These are phyloP conservation scores for Apis florea DNA, from an alignment of 1,140 invertebrate species.

Conservation along the genomic window DNA sequence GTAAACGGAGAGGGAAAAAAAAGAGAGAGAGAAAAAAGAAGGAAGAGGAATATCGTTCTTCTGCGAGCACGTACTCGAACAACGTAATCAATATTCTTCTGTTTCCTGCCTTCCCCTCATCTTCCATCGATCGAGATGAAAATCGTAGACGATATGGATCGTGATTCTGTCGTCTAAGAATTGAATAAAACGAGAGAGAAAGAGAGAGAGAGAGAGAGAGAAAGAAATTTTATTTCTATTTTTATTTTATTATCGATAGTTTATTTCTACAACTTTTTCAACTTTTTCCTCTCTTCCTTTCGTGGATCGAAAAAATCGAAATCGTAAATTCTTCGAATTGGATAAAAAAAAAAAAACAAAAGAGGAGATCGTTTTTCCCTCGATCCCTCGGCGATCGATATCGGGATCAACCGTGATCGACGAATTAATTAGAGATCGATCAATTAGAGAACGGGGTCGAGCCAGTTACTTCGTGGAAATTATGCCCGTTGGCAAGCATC, in stretches of 20 bases:
- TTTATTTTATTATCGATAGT: no score
- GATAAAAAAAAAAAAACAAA: not conserved
- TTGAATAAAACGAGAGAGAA: no score
- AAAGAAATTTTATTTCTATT: not conserved
- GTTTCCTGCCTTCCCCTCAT: not conserved
- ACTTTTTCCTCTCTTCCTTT: no score
- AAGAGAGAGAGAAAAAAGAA: conserved; percentile 27
- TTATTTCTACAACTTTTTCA: no score
- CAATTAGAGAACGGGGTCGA: conserved; percentile 46
- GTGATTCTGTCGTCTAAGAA: not conserved
- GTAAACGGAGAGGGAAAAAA: conserved; percentile 50
- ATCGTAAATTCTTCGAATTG: not conserved
- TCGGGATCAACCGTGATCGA: conserved; percentile 3
- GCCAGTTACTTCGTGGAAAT: conserved; percentile 38
- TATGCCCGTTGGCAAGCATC: conserved; percentile 38
- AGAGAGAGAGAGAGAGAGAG: not conserved
- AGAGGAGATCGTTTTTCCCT: not conserved
- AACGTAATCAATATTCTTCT: not conserved
- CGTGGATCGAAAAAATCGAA: not conserved
- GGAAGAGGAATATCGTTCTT: conserved; percentile 38
- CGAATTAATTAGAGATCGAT: conserved; percentile 47
- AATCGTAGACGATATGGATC: not conserved
- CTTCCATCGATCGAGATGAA: not conserved
- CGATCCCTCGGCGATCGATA: conserved; percentile 25
- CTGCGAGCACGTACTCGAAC: not conserved